These are phyloP conservation scores for Drosophila virilis DNA, from an alignment of 1,140 invertebrate genomes.

Conservation along the genomic window DNA sequence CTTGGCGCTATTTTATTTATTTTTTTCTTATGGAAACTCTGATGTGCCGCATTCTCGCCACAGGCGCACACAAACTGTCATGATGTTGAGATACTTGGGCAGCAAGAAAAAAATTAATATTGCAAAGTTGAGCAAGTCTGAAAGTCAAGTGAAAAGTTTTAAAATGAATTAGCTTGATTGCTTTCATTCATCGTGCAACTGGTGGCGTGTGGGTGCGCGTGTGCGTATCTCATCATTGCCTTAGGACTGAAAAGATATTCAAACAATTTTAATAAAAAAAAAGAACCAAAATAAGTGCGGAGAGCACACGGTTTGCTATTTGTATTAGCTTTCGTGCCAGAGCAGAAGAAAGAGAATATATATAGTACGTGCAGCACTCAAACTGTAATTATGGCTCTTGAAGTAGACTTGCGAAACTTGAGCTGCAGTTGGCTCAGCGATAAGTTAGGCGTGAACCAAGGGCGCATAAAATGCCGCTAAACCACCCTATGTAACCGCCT, in stretches of 20 bases:
- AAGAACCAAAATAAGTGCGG: neutral
- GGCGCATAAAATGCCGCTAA: conserved; percentile 8
- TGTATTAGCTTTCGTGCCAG: conserved; percentile 16
- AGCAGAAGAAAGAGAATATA: neutral
- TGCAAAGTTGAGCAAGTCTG: conserved; percentile 27
- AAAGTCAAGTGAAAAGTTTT: conserved; percentile 59
- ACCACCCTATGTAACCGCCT: neutral
- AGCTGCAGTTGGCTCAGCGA: conserved; percentile 5
- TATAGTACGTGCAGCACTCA: conserved; percentile 38
- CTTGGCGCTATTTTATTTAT: conserved; percentile 25
- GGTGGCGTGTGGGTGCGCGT: conserved; percentile 1
- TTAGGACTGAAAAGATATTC: neutral
- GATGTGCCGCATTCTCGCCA: conserved; percentile 13
- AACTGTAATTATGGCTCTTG: conserved; percentile 63
- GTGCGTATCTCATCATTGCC: neutral
- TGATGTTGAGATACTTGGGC: conserved; percentile 15
- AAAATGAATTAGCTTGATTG: conserved; percentile 64
- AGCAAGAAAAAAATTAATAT: conserved; percentile 55
- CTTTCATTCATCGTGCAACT: conserved; percentile 33
- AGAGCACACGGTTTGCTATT: conserved; percentile 13
- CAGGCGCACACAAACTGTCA: conserved; percentile 30
- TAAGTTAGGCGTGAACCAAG: conserved; percentile 19
- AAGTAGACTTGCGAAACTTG: conserved; percentile 39
- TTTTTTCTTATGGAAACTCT: conserved; percentile 42
- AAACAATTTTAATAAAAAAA: conserved; percentile 1